Evolutionary conservation across 1,140 invertebrate species (phyloP).

Genomic region (Bombus sibiricus): DNA sequence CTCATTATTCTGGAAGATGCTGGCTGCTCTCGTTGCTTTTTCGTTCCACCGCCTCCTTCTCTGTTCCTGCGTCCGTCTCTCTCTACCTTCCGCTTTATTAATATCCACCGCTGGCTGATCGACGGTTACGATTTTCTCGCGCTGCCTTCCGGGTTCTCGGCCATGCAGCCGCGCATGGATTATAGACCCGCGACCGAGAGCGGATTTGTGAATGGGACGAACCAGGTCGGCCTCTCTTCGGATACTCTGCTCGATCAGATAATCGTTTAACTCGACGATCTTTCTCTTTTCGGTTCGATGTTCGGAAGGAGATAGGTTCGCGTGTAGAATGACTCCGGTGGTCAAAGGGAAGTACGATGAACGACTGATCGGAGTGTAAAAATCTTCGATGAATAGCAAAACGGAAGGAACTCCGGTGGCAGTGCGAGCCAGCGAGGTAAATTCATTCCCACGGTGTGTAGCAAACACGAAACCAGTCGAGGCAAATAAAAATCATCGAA

Average conservation of each 20-base stretch:
- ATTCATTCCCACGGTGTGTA: conserved; percentile 39
- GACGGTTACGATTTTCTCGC: conserved; percentile 67
- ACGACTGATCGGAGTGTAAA: too few species aligned
- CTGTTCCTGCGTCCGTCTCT: not conserved
- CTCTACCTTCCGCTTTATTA: conserved; percentile 56
- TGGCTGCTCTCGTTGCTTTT: conserved; percentile 22
- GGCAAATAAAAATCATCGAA: conserved; percentile 12
- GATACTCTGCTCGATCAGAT: too few species aligned
- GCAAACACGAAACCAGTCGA: conserved; percentile 39
- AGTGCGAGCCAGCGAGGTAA: not conserved
- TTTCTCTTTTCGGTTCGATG: too few species aligned
- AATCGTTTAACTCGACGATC: too few species aligned
- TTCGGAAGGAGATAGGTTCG: too few species aligned
- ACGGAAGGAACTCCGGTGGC: not conserved
- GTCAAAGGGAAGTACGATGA: not conserved
- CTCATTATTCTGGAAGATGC: conserved; percentile 24
- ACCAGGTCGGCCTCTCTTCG: not conserved
- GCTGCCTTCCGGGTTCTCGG: conserved; percentile 59
- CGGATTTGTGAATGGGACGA: conserved; percentile 29
- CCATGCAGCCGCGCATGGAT: not conserved
- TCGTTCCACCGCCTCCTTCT: conserved; percentile 1
- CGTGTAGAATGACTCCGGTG: not conserved
- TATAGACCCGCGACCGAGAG: not conserved
- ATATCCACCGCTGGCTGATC: conserved; percentile 65
- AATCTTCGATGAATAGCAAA: not conserved